Base-by-base conservation (phyloP, 1,140 invertebrate species). In the Trachymyrmex septentrionalis region DNA sequence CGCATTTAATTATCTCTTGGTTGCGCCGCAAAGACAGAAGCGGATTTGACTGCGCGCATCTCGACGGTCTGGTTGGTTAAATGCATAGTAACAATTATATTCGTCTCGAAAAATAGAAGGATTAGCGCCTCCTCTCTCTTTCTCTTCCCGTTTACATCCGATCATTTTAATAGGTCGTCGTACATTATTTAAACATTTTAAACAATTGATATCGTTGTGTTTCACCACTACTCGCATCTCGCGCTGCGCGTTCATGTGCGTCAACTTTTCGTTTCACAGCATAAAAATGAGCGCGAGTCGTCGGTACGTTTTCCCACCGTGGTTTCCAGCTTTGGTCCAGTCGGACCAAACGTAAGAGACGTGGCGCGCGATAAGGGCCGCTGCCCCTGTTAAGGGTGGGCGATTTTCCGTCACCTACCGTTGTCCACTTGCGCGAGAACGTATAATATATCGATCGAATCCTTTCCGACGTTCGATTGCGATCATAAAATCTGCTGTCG, bases 1-100 rank as follows among this genome's bases (percentile, higher is more conserved):
- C 38, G 80, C 38, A 61, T 75, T 84, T 75, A 75, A 84, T 84
- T 84, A 84, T 84, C 63, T 84, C 69, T 84, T 61, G 19, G 12
- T 73, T 73, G 69, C 24, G 34, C 19, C 53, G 38, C 53, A 30
- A n/a, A 38, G 69, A 44, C 44, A 61, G 61, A 75, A 61, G 80
- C 24, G 24, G 38, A 75, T 84, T 2, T 53, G 55, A 75, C 69
- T 48, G 38, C 69, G 67, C 55, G n/a, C 53, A 27, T 61, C 38
- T 59, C 38, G 66, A 30, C n/a, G 57, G 67, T 63, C 14, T 61
- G 53, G 34, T 72, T 50, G 67, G 67, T 53, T 82, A 69, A 73
- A 75, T 61, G 80, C 69, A 27, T 38, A 50, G 38, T 24, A 44
- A 75, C 69, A 55, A 84, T 84, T 84, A 63, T 63, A 84, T 48